Conservation (phyloP, 2,113 vertebrate genomes). For the Zeus faber region DNA sequence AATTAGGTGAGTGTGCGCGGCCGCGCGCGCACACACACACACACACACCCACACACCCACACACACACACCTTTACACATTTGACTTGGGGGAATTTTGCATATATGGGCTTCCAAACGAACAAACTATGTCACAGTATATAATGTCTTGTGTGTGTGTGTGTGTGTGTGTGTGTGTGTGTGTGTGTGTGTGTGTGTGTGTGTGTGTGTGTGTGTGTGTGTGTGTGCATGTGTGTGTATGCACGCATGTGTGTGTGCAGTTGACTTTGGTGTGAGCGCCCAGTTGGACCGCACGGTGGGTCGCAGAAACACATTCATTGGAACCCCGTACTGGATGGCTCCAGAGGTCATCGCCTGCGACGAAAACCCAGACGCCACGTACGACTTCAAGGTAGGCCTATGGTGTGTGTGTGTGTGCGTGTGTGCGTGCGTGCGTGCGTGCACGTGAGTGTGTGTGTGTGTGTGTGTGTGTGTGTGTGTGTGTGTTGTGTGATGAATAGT, state of each 20-base stretch:
- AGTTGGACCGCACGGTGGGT: conserved; percentile 95
- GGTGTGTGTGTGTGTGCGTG: conserved; percentile 9
- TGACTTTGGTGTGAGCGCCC: conserved; percentile 96
- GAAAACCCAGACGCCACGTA: conserved; percentile 99
- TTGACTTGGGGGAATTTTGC: too few relatives aligned
- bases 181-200: conserved; percentile 11
- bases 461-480: not conserved
- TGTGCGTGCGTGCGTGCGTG: not conserved
- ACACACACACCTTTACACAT: too few relatives aligned
- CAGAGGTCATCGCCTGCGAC: conserved; percentile 95
- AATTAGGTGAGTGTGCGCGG: conserved; percentile 82
- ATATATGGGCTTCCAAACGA: too few relatives aligned
- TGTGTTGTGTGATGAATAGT: too few relatives aligned
- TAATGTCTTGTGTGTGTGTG: conserved; percentile 8
- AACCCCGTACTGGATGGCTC: conserved; percentile 99
- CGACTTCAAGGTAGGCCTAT: conserved; percentile 88
- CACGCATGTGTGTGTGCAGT: conserved; percentile 67
- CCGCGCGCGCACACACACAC: not conserved
- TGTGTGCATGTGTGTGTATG: conserved; percentile 32
- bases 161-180: conserved; percentile 18
- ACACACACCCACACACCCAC: not conserved
- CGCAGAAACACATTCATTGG: conserved; percentile 97
- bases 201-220: conserved; percentile 12
- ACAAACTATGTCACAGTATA: not conserved
- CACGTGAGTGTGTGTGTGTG: not conserved